Base-by-base conservation (phyloP, 2,888 invertebrate genomes). In the Linnaemya vulpina region DNA sequence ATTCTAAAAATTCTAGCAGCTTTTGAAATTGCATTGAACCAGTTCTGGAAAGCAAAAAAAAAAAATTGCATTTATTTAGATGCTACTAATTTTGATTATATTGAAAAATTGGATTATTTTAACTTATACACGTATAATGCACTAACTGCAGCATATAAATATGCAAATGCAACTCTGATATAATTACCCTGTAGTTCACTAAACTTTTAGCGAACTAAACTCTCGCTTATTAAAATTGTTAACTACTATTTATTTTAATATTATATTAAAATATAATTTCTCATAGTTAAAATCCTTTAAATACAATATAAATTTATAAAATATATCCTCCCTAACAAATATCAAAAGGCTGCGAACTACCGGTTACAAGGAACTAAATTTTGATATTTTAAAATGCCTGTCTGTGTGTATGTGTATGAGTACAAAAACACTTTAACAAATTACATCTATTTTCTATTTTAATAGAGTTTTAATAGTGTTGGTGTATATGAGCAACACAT, bases 391-490 rank as follows among this genome's bases (percentile, higher is more conserved):
- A 5, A 17, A 17, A 7, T 65, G 55, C 8, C 1, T 67, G 53
- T 15, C 1, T 53, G n/a, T n/a, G 30, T 30, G 30, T 5, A 30
- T 30, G 58, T 60, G 65, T 43, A n/a, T 35, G 55, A 22, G 55
- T 67, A 20, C 8, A 7, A 60, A 58, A 79, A 71, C 63, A 65
- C 51, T 51, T 67, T 46, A 22, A 53, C 46, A 76, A 60, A 58
- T 71, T 74, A 77, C 73, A 80, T 73, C 62, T 75, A 74, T 75
- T 78, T 75, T 85, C 85, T 71, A 65, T 65, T 85, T 74, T 75
- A 85, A 85, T 82, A 75, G 53, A 68, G 82, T 70, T 75, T 82
- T 78, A 78, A 82, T 78, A 78, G 78, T 78, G 60, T 70, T 51
- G 25, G 40, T 62, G 70, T 70, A 30, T 51, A 60, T 77, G 49